A percentile compares a stretch with the other conserved stretches of the same genome.
Conservation (phyloP, 2,888 invertebrate species). For the Diplolepis rosae region DNA sequence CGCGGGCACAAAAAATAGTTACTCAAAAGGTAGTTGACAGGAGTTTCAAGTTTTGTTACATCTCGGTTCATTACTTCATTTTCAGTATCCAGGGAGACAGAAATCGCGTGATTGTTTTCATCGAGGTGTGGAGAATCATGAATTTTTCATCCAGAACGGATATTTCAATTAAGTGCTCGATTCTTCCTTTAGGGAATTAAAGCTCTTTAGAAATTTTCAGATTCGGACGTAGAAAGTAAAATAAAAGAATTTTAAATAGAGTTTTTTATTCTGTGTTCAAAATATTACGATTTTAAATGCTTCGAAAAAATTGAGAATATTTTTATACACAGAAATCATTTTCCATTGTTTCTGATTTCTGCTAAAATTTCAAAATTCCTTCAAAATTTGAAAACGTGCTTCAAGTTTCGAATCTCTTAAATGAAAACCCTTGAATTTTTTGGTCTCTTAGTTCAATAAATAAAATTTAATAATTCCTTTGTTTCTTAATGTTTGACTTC, state of each 20-base stretch:
- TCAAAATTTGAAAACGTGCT: no score
- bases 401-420: no score
- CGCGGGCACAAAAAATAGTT: slow-evolving; percentile 8
- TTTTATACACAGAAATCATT: no score
- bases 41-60: background rate
- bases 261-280: no score
- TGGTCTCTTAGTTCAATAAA: no score
- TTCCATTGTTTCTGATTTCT: no score
- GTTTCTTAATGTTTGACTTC: no score
- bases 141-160: slow-evolving; percentile 5
- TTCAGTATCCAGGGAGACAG: background rate
- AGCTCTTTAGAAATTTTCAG: background rate
- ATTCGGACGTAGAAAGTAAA: background rate
- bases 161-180: slow-evolving; percentile 5
- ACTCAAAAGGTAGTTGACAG: slow-evolving; percentile 13
- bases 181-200: background rate
- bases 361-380: no score
- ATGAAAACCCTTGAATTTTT: no score
- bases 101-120: background rate
- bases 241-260: background rate
- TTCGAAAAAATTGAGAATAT: no score
- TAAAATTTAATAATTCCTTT: no score
- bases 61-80: slow-evolving; percentile 14
- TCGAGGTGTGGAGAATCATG: background rate
- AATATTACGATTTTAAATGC: no score